Evolutionary conservation across 2,797 vertebrate genomes (phyloP), one percentile per base, ranked within the genome.

Genomic region (Falco peregrinus): DNA sequence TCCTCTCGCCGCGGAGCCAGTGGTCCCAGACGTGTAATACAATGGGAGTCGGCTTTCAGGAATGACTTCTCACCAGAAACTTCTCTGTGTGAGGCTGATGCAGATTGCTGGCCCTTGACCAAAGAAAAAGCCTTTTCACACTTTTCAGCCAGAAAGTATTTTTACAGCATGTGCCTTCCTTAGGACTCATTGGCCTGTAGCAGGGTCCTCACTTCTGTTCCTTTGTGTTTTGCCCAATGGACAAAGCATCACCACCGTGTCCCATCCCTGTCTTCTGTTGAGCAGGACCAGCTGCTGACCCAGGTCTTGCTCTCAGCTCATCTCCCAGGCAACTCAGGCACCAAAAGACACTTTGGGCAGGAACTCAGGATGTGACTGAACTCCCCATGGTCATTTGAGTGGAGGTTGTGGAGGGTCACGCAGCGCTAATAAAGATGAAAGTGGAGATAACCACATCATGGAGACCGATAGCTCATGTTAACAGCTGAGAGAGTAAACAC

Each of bases 121-220:
- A 85, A 94, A 94, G 87, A 71, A 85, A 78, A 74, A 89, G n/a
- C 26, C 41, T 93, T 89, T 69, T 89, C 65, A 43, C 75, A 70
- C 71, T 94, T 83, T 75, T 37, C 71, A 87, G 60, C 79, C 87
- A 77, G 59, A 35, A 26, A 80, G 75, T 60, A 31, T 53, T 89
- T 45, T 74, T 71, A 20, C 31, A 90, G 43, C 24, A 19, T 2
- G 1, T 39, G 78, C 75, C 68, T 76, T 11, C 8, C 78, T 83
- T 37, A 43, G 70, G 59, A 70, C 91, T 87, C 20, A 0, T 7
- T 94, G 95, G 95, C 81, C 89, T 22, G 6, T 43, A 18, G 51
- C 20, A 87, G 35, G 5, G 28, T 24, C 50, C 74, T 76, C 91
- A 75, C n/a, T 57, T 78, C 86, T 68, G 70, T 4, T 61, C 57